Evolutionary conservation across 1,140 invertebrate genomes (phyloP).

Genomic region (Drosophila orosa): DNA sequence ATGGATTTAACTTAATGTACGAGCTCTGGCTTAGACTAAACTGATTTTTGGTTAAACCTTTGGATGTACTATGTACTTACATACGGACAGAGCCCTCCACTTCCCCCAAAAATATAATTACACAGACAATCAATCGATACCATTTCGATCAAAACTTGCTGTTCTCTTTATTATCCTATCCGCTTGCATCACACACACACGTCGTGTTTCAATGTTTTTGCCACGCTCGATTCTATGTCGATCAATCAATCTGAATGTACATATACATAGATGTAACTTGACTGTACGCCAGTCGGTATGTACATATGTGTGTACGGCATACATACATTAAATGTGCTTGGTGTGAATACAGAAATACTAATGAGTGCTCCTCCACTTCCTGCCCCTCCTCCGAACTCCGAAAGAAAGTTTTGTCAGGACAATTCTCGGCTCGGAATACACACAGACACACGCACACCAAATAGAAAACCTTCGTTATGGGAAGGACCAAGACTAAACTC

Average conservation of each 20-base stretch:
- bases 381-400: conserved; percentile 11
- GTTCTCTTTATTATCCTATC: conserved; percentile 34
- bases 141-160: conserved; percentile 33
- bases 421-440: conserved; percentile 23
- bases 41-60: background rate
- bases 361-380: background rate
- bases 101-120: background rate
- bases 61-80: background rate
- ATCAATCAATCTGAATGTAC: conserved; percentile 32
- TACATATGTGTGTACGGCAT: conserved; percentile 19
- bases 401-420: conserved; percentile 21
- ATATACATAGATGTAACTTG: conserved; percentile 34
- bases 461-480: background rate
- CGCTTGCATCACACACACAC: conserved; percentile 35
- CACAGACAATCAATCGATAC: conserved; percentile 12
- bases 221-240: conserved; percentile 30
- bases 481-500: background rate
- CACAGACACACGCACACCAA: background rate
- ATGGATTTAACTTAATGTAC: too few relatives aligned
- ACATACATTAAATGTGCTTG: conserved; percentile 27
- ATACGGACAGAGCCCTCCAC: conserved; percentile 8
- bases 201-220: conserved; percentile 42
- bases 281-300: conserved; percentile 24
- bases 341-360: conserved; percentile 28
- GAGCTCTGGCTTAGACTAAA: background rate